A percentile compares a stretch with the other conserved stretches of the same genome.
Conservation (phyloP, 2,888 invertebrate genomes). For the Patella depressa region DNA sequence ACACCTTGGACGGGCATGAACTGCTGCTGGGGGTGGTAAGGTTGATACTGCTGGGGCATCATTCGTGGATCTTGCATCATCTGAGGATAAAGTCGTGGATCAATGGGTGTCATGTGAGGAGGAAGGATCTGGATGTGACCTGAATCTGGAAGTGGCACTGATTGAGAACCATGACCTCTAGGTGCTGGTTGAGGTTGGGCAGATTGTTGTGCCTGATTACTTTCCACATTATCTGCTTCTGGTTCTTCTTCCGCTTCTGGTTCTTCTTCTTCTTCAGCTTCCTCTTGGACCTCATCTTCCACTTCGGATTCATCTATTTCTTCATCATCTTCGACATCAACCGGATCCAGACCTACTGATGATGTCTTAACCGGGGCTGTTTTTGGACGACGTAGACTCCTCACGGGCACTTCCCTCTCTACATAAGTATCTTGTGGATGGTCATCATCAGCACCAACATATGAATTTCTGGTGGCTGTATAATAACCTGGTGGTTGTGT, state of each 20-base stretch:
- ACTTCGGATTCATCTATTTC: slow-evolving; percentile 32
- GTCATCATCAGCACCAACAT: slow-evolving; percentile 52
- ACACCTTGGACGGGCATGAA: slow-evolving; percentile 47
- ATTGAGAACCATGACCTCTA: neutral
- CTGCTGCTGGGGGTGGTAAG: slow-evolving; percentile 32
- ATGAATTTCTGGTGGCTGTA: slow-evolving; percentile 27
- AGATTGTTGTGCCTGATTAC: neutral
- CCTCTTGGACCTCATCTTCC: slow-evolving; percentile 41
- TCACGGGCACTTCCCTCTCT: slow-evolving; percentile 49
- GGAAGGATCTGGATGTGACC: neutral
- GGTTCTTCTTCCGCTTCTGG: slow-evolving; percentile 31
- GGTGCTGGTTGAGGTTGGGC: slow-evolving; percentile 16
- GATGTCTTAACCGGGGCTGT: neutral
- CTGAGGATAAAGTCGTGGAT: neutral
- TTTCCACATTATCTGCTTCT: slow-evolving; percentile 38
- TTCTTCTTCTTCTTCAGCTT: slow-evolving; percentile 42
- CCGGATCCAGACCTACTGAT: neutral
- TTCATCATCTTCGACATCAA: slow-evolving; percentile 21
- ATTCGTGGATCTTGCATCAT: slow-evolving; percentile 13
- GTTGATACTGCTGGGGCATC: neutral
- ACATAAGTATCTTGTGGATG: slow-evolving; percentile 51
- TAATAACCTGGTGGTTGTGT: neutral
- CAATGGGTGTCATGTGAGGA: neutral
- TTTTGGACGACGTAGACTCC: slow-evolving; percentile 12
- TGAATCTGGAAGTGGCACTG: neutral